phyloP scores from a whole-genome alignment of 2,797 vertebrate species.

The Atherinosoma microstoma region DNA sequence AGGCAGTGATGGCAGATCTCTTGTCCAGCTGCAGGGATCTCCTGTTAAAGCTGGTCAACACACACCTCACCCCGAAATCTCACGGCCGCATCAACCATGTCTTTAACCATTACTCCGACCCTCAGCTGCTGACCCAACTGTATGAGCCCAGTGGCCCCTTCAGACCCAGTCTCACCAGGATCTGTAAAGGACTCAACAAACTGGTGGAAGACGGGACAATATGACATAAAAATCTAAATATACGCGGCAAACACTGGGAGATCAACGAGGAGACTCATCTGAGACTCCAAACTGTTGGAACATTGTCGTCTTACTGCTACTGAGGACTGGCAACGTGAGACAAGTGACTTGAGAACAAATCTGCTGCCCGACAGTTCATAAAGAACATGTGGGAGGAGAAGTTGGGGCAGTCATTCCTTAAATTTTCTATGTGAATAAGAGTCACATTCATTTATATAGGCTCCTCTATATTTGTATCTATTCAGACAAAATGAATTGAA shows the following conservation, averaged over 20 bases:
- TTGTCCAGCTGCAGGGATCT: conserved; percentile 86
- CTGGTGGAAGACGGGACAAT: conserved; percentile 89
- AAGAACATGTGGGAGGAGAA: conserved; percentile 40
- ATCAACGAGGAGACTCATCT: conserved; percentile 32
- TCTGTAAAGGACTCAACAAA: conserved; percentile 90
- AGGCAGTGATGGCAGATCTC: conserved; percentile 82
- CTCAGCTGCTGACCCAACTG: conserved; percentile 85
- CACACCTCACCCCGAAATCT: conserved; percentile 91
- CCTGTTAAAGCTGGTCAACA: conserved; percentile 87
- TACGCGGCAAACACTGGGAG: conserved; percentile 64
- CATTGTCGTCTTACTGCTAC: conserved; percentile 32
- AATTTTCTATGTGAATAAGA: conserved; percentile 31
- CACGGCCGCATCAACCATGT: conserved; percentile 90
- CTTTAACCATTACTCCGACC: conserved; percentile 91
- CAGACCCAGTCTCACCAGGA: conserved; percentile 82
- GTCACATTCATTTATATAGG: conserved; percentile 8
- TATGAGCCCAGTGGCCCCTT: conserved; percentile 84
- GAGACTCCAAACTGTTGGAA: conserved; percentile 44
- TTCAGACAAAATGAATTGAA: conserved; percentile 26
- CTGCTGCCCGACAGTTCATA: conserved; percentile 24
- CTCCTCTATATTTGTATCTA: conserved; percentile 19
- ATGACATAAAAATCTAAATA: conserved; percentile 49
- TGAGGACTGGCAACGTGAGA: conserved; percentile 28
- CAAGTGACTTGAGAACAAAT: conserved; percentile 32
- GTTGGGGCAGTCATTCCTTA: conserved; percentile 24